These are phyloP conservation scores for Palythoa caribaeorum DNA, from an alignment of 92 coral and sea anemone genomes.

Conservation along the genomic window DNA sequence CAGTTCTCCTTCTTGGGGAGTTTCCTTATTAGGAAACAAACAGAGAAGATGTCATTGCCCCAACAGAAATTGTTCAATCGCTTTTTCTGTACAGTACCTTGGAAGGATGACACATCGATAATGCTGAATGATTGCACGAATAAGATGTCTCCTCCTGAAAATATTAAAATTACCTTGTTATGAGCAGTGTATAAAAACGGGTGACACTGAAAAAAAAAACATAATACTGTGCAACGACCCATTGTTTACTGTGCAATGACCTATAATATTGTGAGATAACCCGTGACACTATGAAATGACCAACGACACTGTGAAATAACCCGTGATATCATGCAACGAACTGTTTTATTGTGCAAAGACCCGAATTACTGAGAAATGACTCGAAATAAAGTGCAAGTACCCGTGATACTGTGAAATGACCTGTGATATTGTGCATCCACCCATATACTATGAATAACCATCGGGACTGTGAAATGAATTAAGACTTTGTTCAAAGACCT, in stretches of 20 bases:
- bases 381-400: background rate
- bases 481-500: too few species aligned
- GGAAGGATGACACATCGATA: slow-evolving; percentile 89
- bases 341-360: too few species aligned
- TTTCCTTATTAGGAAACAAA: too few species aligned
- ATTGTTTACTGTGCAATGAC: background rate
- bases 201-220: too few species aligned
- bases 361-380: too few species aligned
- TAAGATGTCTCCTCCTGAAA: slow-evolving; percentile 80
- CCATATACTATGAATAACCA: too few species aligned
- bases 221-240: background rate
- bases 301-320: background rate
- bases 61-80: background rate
- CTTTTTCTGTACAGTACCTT: slow-evolving; percentile 54
- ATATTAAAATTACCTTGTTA: background rate
- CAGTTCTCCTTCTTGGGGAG: too few species aligned
- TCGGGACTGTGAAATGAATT: too few species aligned
- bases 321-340: background rate
- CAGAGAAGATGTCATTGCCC: too few species aligned
- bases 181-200: background rate
- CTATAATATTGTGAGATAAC: background rate
- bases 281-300: too few species aligned
- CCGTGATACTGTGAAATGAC: background rate
- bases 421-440: too few species aligned
- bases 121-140: slow-evolving; percentile 77